A percentile compares a stretch with the other conserved stretches of the same genome.
Conservation (phyloP, 2,888 invertebrate genomes). For the Strigamia crassipes region DNA sequence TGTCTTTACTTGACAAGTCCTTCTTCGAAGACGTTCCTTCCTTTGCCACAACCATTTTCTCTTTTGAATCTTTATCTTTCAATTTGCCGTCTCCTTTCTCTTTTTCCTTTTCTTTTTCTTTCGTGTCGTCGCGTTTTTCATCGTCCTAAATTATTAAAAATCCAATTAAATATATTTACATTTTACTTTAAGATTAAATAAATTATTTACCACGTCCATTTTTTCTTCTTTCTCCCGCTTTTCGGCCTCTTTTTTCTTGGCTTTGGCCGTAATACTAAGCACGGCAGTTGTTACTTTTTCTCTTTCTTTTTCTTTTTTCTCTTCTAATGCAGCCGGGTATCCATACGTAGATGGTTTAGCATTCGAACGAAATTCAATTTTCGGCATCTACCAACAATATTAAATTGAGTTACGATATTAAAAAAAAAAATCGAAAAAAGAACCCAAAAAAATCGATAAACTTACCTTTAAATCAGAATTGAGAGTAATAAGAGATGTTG, state of each 20-base stretch:
- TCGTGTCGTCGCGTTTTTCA: constrained; percentile 58
- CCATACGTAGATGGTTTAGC: constrained; percentile 94
- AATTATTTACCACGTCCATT: constrained; percentile 78
- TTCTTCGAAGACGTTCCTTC: constrained; percentile 54
- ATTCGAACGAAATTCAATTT: constrained; percentile 87
- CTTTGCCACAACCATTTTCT: constrained; percentile 58
- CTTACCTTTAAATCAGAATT: constrained; percentile 81
- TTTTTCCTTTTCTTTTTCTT: constrained; percentile 61
- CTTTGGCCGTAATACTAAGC: constrained; percentile 92
- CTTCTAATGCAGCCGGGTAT: constrained; percentile 95
- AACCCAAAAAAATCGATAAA: background rate
- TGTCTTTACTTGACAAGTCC: constrained; percentile 61
- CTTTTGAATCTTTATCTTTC: constrained; percentile 61
- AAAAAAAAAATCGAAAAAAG: background rate
- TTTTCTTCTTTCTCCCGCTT: constrained; percentile 65
- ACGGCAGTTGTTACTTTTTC: constrained; percentile 98
- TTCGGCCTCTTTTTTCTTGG: constrained; percentile 81
- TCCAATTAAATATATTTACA: background rate
- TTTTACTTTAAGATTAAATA: background rate
- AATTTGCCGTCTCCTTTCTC: constrained; percentile 63
- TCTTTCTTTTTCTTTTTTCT: constrained; percentile 96
- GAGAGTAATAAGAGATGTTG: constrained; percentile 91
- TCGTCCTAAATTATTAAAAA: constrained; percentile 48
- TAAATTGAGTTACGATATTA: constrained; percentile 53
- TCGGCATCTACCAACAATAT: constrained; percentile 72